phyloP scores from a whole-genome alignment of 2,113 vertebrate genomes.

The Pterocles gutturalis region DNA sequence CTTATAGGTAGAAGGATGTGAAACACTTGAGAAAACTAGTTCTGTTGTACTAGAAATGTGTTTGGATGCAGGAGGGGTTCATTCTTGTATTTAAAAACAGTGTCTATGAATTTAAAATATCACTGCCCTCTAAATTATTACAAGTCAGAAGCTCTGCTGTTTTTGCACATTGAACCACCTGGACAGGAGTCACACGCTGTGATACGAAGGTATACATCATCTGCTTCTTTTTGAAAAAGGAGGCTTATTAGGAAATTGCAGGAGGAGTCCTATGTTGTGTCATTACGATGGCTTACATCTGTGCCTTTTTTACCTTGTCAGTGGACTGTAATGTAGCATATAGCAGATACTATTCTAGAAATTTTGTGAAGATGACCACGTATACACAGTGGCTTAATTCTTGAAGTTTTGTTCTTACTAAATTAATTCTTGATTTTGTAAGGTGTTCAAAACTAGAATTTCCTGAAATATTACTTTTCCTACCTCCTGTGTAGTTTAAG shows the following conservation, averaged over 20 bases:
- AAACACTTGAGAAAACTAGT: not conserved
- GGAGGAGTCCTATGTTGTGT: not conserved
- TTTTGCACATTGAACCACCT: not conserved
- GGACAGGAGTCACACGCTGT: not conserved
- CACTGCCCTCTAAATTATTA: not conserved
- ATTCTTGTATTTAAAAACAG: not conserved
- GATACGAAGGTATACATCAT: not conserved
- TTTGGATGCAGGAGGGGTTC: not conserved
- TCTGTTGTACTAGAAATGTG: not conserved
- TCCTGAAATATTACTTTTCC: not conserved
- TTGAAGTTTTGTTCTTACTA: not conserved
- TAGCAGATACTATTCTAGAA: not conserved
- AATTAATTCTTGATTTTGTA: not conserved
- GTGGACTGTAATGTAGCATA: not conserved
- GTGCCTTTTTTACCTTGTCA: not conserved
- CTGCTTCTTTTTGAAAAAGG: not conserved
- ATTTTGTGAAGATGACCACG: not conserved
- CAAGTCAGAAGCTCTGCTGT: not conserved
- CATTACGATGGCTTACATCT: fast-evolving
- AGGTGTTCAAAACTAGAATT: not conserved
- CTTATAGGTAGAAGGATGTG: not conserved
- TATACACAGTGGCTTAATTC: not conserved
- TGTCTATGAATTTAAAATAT: not conserved
- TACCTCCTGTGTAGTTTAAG: not conserved
- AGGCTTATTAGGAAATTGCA: not conserved